phyloP scores from a whole-genome alignment of 2,797 vertebrate species.

The Onychomys arenicola region DNA sequence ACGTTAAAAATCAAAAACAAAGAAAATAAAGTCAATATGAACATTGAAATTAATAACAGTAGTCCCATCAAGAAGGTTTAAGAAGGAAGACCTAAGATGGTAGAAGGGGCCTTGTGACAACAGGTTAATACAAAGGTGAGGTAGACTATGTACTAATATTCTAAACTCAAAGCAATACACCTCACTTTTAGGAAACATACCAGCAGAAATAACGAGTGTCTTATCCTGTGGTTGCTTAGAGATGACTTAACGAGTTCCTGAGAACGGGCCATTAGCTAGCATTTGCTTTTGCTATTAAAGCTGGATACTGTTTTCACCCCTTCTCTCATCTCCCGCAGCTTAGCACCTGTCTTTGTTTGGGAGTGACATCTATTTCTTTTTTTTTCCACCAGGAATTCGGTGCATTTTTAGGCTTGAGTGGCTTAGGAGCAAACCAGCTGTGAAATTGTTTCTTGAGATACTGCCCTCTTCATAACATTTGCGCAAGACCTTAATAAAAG shows the following conservation, averaged over 20 bases:
- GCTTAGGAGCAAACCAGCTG: conserved; percentile 99
- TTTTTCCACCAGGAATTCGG: conserved; percentile 99
- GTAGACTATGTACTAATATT: conserved; percentile 84
- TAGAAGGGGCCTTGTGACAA: conserved; percentile 83
- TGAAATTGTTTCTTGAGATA: conserved; percentile 99
- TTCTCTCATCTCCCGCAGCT: conserved; percentile 92
- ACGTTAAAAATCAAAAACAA: conserved; percentile 66
- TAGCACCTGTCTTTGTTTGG: conserved; percentile 99
- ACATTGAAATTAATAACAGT: conserved; percentile 73
- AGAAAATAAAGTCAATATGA: conserved; percentile 78
- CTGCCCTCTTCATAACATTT: conserved; percentile 93
- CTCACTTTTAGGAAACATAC: conserved; percentile 93
- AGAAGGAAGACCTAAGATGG: conserved; percentile 72
- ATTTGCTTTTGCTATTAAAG: conserved; percentile 99
- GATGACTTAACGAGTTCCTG: conserved; percentile 95
- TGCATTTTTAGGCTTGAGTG: conserved; percentile 99
- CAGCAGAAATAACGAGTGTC: conserved; percentile 93
- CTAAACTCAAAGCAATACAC: conserved; percentile 86
- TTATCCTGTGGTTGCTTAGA: conserved; percentile 93
- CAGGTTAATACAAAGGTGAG: conserved; percentile 88
- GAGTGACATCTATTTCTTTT: conserved; percentile 99
- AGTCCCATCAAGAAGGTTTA: conserved; percentile 76
- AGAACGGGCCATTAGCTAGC: conserved; percentile 96
- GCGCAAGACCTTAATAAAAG: conserved; percentile 91
- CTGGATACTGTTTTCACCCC: conserved; percentile 96